phyloP scores from a whole-genome alignment of 2,113 vertebrate genomes.

The Ammospiza caudacuta region DNA sequence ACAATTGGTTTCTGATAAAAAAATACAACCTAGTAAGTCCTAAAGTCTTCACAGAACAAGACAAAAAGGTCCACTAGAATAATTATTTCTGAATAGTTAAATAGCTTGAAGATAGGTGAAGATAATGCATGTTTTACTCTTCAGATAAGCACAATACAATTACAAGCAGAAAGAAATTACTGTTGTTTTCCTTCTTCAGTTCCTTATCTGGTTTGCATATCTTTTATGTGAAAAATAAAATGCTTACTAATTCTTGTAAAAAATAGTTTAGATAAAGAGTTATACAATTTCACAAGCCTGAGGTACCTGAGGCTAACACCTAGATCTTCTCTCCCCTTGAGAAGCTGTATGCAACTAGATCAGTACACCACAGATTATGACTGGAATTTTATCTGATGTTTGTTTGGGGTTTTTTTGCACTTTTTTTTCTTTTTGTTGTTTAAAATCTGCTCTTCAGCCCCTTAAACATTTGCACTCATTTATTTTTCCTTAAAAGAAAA shows the following conservation, averaged over 20 bases:
- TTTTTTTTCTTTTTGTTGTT: background rate
- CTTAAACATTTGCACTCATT: background rate
- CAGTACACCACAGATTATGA: background rate
- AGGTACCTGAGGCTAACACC: background rate
- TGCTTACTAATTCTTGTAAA: background rate
- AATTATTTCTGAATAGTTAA: background rate
- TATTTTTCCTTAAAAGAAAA: background rate
- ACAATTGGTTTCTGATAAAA: background rate
- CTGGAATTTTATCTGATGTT: background rate
- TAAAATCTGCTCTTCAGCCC: background rate
- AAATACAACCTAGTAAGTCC: background rate
- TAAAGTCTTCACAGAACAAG: background rate
- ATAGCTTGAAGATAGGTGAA: background rate
- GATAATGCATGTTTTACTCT: background rate
- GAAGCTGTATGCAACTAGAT: background rate
- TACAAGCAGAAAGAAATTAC: background rate
- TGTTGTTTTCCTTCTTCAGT: background rate
- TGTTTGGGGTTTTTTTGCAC: accelerated
- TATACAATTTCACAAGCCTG: background rate
- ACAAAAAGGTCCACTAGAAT: background rate
- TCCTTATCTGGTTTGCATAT: background rate
- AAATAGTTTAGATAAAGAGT: background rate
- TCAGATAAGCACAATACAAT: background rate
- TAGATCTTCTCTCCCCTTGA: background rate
- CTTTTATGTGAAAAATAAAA: background rate